phyloP scores from a whole-genome alignment of 2,888 invertebrate species.

The Parnassius orleans region DNA sequence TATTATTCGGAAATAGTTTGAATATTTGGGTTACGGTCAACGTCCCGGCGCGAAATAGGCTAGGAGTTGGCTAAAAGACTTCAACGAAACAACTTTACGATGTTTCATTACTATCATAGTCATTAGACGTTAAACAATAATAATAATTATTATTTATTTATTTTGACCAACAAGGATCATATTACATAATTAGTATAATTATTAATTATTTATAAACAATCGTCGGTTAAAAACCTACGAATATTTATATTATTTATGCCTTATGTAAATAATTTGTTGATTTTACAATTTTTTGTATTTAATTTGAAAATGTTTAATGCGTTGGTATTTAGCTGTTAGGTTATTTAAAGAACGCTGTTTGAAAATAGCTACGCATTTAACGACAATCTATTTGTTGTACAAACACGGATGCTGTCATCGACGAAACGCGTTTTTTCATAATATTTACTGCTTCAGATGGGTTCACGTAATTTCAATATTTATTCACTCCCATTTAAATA shows the following conservation, averaged over 20 bases:
- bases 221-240: too few relatives aligned
- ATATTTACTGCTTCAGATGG: slow-evolving; percentile 18
- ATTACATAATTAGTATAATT: too few relatives aligned
- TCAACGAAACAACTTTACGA: slow-evolving; percentile 40
- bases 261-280: too few relatives aligned
- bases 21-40: slow-evolving; percentile 48
- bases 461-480: slow-evolving; percentile 20
- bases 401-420: slow-evolving; percentile 24
- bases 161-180: too few relatives aligned
- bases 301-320: too few relatives aligned
- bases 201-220: too few relatives aligned
- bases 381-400: slow-evolving; percentile 19
- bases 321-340: background rate
- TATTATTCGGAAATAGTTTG: slow-evolving; percentile 42
- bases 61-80: slow-evolving; percentile 47
- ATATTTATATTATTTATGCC: too few relatives aligned
- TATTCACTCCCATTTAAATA: slow-evolving; percentile 13
- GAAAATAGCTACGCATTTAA: slow-evolving; percentile 10
- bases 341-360: slow-evolving; percentile 7
- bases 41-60: slow-evolving; percentile 41
- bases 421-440: slow-evolving; percentile 20
- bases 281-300: too few relatives aligned
- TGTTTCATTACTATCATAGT: background rate
- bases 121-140: too few relatives aligned
- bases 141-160: too few relatives aligned